These are phyloP conservation scores for Silurus asotus DNA, from an alignment of 2,113 vertebrate genomes.

Conservation along the genomic window DNA sequence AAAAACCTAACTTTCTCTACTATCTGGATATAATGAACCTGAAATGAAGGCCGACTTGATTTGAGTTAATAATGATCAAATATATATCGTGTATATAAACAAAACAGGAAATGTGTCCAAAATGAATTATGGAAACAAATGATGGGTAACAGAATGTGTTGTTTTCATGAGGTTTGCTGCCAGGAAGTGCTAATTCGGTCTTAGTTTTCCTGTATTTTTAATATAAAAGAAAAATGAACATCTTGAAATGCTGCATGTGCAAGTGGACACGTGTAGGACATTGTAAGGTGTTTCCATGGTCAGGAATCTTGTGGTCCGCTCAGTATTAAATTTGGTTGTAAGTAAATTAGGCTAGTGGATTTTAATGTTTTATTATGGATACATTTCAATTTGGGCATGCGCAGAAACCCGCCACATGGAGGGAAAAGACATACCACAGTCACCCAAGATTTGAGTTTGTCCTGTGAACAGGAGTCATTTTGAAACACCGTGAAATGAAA, in stretches of 20 bases:
- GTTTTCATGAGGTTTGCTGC: neutral
- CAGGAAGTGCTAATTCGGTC: neutral
- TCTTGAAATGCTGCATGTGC: too few relatives aligned
- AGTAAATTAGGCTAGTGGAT: too few relatives aligned
- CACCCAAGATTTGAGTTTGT: too few relatives aligned
- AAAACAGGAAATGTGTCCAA: neutral
- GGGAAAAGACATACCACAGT: too few relatives aligned
- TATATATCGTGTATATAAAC: neutral
- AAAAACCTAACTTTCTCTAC: neutral
- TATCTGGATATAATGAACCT: neutral
- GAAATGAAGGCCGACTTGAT: too few relatives aligned
- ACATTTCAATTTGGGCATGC: neutral
- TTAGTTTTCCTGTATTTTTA: neutral
- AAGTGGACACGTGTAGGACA: neutral
- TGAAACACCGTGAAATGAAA: too few relatives aligned
- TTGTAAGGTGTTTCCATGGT: neutral
- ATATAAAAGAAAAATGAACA: neutral
- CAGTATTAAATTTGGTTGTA: neutral
- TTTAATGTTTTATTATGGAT: neutral
- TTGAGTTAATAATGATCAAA: neutral
- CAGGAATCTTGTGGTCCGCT: too few relatives aligned
- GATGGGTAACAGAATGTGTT: neutral
- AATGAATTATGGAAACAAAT: neutral
- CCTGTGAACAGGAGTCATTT: too few relatives aligned
- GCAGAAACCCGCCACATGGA: neutral